Conservation (phyloP, 1,140 invertebrate genomes). For the Phocides pigmalion region DNA sequence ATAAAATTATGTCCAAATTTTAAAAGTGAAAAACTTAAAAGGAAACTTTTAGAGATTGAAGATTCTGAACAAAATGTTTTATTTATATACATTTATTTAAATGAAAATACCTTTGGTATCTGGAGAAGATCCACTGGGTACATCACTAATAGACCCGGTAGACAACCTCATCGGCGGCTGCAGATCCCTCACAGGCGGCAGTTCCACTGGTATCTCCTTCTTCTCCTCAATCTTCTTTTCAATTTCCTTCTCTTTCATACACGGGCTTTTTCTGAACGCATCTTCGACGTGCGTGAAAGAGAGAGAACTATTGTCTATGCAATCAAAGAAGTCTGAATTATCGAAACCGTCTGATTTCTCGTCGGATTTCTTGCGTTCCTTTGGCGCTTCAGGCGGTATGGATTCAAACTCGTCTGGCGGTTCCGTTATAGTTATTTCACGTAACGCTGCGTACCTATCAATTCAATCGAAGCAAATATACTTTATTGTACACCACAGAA, state of each 20-base stretch:
- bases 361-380: conserved; percentile 79
- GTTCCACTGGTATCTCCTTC: conserved; percentile 52
- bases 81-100: neutral
- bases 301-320: conserved; percentile 78
- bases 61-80: no score
- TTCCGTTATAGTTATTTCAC: conserved; percentile 88
- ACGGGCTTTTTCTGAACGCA: conserved; percentile 79
- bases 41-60: no score
- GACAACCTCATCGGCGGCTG: conserved; percentile 71
- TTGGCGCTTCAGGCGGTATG: conserved; percentile 74
- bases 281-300: conserved; percentile 80
- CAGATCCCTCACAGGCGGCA: conserved; percentile 57
- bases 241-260: conserved; percentile 72
- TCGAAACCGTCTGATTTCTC: conserved; percentile 82
- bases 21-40: no score
- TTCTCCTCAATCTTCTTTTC: conserved; percentile 62
- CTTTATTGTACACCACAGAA: no score
- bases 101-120: conserved; percentile 80
- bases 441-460: conserved; percentile 88
- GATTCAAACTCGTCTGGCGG: conserved; percentile 84
- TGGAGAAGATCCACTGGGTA: conserved; percentile 85
- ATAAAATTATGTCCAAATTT: no score
- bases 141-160: conserved; percentile 85
- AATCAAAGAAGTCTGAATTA: conserved; percentile 82
- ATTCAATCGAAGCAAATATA: no score